A percentile compares a stretch with the other conserved stretches of the same genome.
phyloP scores from a whole-genome alignment of 2,797 vertebrate species.

The Peromyscus nudipes region DNA sequence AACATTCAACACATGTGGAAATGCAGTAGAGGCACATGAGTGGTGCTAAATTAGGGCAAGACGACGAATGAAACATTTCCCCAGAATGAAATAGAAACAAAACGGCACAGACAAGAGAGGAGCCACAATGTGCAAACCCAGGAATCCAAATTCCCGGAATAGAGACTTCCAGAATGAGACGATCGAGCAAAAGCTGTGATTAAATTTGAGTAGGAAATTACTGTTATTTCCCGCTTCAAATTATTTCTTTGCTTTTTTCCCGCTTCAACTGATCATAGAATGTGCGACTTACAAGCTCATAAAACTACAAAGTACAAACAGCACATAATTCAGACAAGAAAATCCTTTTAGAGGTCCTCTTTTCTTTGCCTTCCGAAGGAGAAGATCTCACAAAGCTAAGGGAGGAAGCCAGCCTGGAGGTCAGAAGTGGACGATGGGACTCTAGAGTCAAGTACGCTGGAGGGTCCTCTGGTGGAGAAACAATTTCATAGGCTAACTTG shows the following conservation, averaged over 20 bases:
- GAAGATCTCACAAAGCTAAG: neutral
- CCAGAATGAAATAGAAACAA: neutral
- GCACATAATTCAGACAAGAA: neutral
- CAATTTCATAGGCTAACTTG: neutral
- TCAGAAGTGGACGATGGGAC: neutral
- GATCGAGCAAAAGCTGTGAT: conserved; percentile 28
- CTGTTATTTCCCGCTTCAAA: conserved; percentile 47
- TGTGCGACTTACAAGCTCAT: conserved; percentile 29
- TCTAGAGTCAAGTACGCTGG: neutral
- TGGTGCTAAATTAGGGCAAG: neutral
- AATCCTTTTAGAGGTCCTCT: neutral
- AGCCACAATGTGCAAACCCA: neutral
- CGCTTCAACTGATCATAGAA: conserved; percentile 24
- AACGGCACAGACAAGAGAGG: conserved; percentile 1
- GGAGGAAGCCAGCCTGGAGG: neutral
- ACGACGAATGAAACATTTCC: neutral
- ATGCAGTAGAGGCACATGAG: neutral
- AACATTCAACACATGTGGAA: neutral
- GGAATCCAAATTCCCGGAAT: neutral
- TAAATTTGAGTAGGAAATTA: conserved; percentile 18
- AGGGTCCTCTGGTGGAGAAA: neutral
- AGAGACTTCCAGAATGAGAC: conserved; percentile 47
- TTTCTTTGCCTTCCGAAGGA: conserved; percentile 14
- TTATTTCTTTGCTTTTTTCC: conserved; percentile 28
- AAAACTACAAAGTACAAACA: conserved; percentile 16